Base-by-base conservation (phyloP, 2,797 vertebrate genomes). In the Spinibarbus caldwelli region DNA sequence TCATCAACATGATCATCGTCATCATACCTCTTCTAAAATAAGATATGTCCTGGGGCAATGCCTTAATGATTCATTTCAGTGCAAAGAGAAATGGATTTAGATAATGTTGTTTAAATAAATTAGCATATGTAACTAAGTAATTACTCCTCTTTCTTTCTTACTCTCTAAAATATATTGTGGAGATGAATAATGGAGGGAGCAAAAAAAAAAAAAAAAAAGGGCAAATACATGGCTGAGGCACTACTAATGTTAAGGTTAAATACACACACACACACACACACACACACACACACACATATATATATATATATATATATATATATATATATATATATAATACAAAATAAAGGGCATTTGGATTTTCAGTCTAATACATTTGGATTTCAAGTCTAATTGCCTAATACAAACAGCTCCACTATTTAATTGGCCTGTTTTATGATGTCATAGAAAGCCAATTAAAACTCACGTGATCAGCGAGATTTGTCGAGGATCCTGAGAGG, bases 401-500 rank as follows among this genome's bases (percentile, higher is more conserved):
- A 59, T 14, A 59, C 23, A 43, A 64, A 64, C 86, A 80, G 10
- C 5, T 36, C 10, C n/a, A 1, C 36, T 17, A 0, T 76, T 17
- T 36, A 75, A 38, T 26, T 75, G 64, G 12, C 52, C 19, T 36
- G 14, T 12, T 71, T 47, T 80, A 47, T 67, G 82, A 84, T 68
- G 79, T 82, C 86, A 82, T 78, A 85, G 73, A 80, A 78, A 77
- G 78, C 43, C 14, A 67, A 83, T 86, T 83, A 87, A 70, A 89
- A 97, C 97, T 98, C 94, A 99, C 97, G 89, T 97, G 97, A 86
- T 98, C 97, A 0, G 97, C 96, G 54, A 98, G 94, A 92, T 97
- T 97, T 85, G 97, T 98, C 84, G 97, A 97, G 87, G 97, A 98
- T 90, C 97, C 97, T 84, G 97, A 97, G 70, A 98, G 95, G 92